Evolutionary conservation across 2,797 vertebrate genomes (phyloP), one percentile per base, ranked within the genome.

Genomic region (Australoheros facetus): DNA sequence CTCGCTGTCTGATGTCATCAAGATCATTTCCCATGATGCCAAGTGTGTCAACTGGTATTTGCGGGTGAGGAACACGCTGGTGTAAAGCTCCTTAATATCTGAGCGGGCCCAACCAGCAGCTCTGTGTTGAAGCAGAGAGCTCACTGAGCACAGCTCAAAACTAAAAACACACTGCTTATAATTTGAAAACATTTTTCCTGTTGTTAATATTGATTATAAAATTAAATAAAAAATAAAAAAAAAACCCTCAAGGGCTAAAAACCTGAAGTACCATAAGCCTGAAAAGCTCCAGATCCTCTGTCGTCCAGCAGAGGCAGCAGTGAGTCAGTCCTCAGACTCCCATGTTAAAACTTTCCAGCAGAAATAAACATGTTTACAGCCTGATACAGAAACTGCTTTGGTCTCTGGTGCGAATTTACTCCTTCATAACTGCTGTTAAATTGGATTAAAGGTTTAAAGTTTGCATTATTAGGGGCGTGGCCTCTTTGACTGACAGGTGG

Each of bases 31-130:
- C 89, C 80, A 85, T 79, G 75, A 92, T 83, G 85, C 88, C 54
- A n/a, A 80, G 80, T 71, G 88, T 71, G 83, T 75, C 80, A 77
- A 66, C 1, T 60, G 75, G 79, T 91, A 91, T 91, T 89, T 91
- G 77, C 79, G 82, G 82, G 62, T 56, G 19, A 82, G 54, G 73
- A 82, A 90, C 11, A 86, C 28, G 1, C 84, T 82, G 85, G 84
- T 80, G 88, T 90, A 94, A 94, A 93, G 88, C 92, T 87, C 77
- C 72, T 86, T 82, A 79, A 86, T 62, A 85, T 70, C 56, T 10
- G 3, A 7, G 60, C 16, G 37, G 4, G 13, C 0, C 7, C 37
- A 2, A 39, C 58, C 4, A 0, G 60, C 60, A 64, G 60, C 37
- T 23, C 21, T 16, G 21, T 26, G 7, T 21, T 1, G 4, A 23